Evolutionary conservation across 2,797 vertebrate genomes (phyloP), one percentile per base, ranked within the genome.

Genomic region (Mus spretus): DNA sequence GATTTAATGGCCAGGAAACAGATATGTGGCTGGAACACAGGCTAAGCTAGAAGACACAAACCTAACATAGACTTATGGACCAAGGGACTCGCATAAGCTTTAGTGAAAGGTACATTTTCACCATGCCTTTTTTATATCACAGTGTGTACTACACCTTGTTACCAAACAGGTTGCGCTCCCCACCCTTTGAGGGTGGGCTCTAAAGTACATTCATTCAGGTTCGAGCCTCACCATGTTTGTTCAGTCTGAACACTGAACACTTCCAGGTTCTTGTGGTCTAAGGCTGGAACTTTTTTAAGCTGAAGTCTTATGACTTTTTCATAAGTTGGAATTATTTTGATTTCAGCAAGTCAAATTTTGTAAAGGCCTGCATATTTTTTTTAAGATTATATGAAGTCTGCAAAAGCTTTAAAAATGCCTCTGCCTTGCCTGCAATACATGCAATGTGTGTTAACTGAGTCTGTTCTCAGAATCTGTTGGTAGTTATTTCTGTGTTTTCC

Each of bases 51-150:
- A 99, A 99, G 99, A 99, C 99, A 98, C 98, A 98, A 99, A 99
- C 98, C 98, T 99, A 98, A 99, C 98, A 98, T 99, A 99, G 99
- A 99, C 99, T 99, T 99, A 99, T 99, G 99, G 99, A 99, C 99
- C 99, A 99, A 99, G 99, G 99, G 99, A 99, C 99, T 99, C 99
- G 99, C 99, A 99, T 99, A 99, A 99, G 99, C 99, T 99, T 99
- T 99, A 99, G 99, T 99, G 99, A 99, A 98, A 99, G 99, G 99
- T 99, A 99, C 99, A 99, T 99, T 99, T 99, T 99, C 99, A 99
- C 99, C 99, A 99, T 99, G 99, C 99, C 99, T 99, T 99, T 99
- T 99, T 91, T 99, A 99, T 99, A 99, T 99, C 99, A 99, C 98
- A 99, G 99, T 99, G 99, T 99, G 99, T 99, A 99, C 99, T 99